phyloP scores from a whole-genome alignment of 2,113 vertebrate species.

The Solea senegalensis region DNA sequence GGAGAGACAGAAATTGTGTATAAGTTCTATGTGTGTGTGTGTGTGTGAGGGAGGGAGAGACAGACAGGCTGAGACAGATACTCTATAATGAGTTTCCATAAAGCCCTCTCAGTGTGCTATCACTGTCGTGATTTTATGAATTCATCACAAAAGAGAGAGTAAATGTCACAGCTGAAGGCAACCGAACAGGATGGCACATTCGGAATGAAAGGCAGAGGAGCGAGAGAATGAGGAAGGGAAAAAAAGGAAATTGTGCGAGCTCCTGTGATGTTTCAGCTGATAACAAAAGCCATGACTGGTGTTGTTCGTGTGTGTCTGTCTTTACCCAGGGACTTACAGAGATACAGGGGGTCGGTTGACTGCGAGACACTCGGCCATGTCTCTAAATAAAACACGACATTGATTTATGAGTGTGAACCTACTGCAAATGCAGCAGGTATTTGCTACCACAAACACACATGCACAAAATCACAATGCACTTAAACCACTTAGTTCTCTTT shows the following conservation, averaged over 20 bases:
- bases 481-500: constrained; percentile 49
- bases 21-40: constrained; percentile 27
- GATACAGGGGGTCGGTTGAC: constrained; percentile 21
- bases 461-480: constrained; percentile 45
- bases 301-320: constrained; percentile 51
- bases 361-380: constrained; percentile 48
- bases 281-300: constrained; percentile 58
- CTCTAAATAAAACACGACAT: constrained; percentile 77
- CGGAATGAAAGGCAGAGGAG: constrained; percentile 55
- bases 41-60: constrained; percentile 27
- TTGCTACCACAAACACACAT: constrained; percentile 32
- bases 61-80: constrained; percentile 66
- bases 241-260: constrained; percentile 59
- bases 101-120: constrained; percentile 65
- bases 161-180: constrained; percentile 71
- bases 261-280: constrained; percentile 61
- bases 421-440: constrained; percentile 50
- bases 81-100: constrained; percentile 74
- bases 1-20: constrained; percentile 45
- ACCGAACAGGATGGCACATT: constrained; percentile 41
- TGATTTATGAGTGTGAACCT: constrained; percentile 73
- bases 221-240: constrained; percentile 11
- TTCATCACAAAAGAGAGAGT: constrained; percentile 74
- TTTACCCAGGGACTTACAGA: constrained; percentile 33
- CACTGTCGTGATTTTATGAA: constrained; percentile 71